Percentiles rank a stretch among this genome's conserved stretches.
phyloP scores from a whole-genome alignment of 2,888 invertebrate genomes.

The Spodoptera exigua region DNA sequence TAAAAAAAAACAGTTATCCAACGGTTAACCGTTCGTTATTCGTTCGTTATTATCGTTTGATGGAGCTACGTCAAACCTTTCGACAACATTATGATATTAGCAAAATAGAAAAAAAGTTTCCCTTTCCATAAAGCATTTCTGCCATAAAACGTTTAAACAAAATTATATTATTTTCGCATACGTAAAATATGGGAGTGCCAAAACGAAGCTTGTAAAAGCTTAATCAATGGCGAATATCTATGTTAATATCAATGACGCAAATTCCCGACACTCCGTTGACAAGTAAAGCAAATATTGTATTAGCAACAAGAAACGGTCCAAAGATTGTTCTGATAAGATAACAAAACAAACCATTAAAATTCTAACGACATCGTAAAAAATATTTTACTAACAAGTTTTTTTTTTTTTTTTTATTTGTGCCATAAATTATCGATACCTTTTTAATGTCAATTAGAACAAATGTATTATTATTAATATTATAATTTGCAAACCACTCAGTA shows the following conservation, averaged over 20 bases:
- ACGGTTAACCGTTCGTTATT: conserved; percentile 21
- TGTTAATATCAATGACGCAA: conserved; percentile 23
- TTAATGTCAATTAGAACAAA: too few relatives aligned
- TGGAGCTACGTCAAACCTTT: conserved; percentile 2
- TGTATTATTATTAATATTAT: too few relatives aligned
- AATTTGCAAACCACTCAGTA: too few relatives aligned
- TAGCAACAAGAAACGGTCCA: conserved; percentile 40
- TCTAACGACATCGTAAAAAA: conserved; percentile 20
- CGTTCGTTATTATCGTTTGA: conserved; percentile 35
- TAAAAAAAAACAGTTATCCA: conserved; percentile 55
- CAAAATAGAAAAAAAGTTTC: too few relatives aligned
- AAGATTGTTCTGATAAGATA: conserved; percentile 39
- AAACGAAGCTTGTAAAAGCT: too few relatives aligned
- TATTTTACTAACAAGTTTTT: background rate
- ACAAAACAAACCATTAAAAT: conserved; percentile 33
- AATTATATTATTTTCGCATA: too few relatives aligned
- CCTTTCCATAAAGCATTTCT: too few relatives aligned
- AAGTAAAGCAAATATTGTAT: conserved; percentile 42
- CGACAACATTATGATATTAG: too few relatives aligned
- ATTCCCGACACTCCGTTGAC: conserved; percentile 15
- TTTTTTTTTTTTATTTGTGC: too few relatives aligned
- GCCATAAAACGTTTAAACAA: too few relatives aligned
- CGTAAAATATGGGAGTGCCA: too few relatives aligned
- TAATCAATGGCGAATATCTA: background rate
- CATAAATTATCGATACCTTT: too few relatives aligned